These are phyloP conservation scores for Andrena dorsata DNA, from an alignment of 2,888 invertebrate genomes.

Conservation along the genomic window DNA sequence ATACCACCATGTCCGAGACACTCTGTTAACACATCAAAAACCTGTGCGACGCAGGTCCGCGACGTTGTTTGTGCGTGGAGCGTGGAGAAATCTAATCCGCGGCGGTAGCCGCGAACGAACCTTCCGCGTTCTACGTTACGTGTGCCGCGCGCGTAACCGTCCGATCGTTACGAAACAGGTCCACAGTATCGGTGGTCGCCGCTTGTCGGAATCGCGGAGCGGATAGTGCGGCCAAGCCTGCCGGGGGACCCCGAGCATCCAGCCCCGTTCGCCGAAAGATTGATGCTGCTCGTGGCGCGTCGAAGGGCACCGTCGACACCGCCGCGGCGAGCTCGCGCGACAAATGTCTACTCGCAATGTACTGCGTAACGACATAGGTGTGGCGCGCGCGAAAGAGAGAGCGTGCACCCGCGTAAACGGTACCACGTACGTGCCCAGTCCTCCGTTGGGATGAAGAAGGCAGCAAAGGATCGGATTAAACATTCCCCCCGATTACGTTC, in stretches of 20 bases:
- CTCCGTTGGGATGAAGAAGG: slow-evolving; percentile 61
- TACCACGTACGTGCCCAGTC: slow-evolving; percentile 20
- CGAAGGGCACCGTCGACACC: slow-evolving; percentile 10
- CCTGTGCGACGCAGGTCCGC: slow-evolving; percentile 33
- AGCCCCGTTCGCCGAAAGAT: slow-evolving; percentile 18
- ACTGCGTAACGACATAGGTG: slow-evolving; percentile 67
- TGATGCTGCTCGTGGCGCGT: slow-evolving; percentile 16
- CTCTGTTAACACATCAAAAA: slow-evolving; percentile 36
- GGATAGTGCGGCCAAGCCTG: neutral
- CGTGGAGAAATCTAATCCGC: slow-evolving; percentile 16
- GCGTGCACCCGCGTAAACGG: slow-evolving; percentile 39
- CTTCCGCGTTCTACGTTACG: slow-evolving; percentile 12
- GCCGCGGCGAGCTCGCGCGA: slow-evolving; percentile 21
- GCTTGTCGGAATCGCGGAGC: neutral
- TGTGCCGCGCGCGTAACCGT: neutral
- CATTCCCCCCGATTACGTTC: slow-evolving; percentile 48
- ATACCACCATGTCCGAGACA: too few species aligned
- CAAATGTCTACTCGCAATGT: slow-evolving; percentile 61
- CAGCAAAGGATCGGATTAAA: slow-evolving; percentile 37
- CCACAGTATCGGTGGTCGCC: neutral
- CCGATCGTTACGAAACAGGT: slow-evolving; percentile 26
- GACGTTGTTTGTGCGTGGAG: slow-evolving; percentile 48
- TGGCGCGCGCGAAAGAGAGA: slow-evolving; percentile 68
- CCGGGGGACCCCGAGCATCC: neutral
- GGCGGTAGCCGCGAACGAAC: slow-evolving; percentile 2